A percentile compares a stretch with the other conserved stretches of the same genome.
Conservation (phyloP, 1,140 invertebrate genomes). For the Cylas formicarius region DNA sequence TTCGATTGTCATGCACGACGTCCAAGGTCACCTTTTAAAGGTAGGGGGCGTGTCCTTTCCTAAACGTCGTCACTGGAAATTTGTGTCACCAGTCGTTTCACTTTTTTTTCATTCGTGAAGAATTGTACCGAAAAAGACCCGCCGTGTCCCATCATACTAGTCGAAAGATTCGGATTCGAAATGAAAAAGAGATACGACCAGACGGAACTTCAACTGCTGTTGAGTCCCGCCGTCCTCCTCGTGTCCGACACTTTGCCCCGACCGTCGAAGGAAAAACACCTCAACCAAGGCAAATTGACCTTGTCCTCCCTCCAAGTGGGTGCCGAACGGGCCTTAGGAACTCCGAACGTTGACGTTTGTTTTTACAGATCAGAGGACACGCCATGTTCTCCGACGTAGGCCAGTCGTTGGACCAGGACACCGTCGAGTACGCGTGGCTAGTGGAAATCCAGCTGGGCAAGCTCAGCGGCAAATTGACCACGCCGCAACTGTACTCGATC, state of each 20-base stretch:
- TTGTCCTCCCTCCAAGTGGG: constrained; percentile 78
- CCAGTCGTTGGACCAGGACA: constrained; percentile 83
- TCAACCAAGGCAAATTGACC: constrained; percentile 83
- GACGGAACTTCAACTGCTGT: constrained; percentile 81
- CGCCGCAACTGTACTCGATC: constrained; percentile 78
- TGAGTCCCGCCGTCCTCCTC: constrained; percentile 84
- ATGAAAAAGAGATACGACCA: constrained; percentile 91
- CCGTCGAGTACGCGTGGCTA: constrained; percentile 94
- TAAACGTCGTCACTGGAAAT: not conserved
- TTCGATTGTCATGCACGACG: constrained; percentile 90
- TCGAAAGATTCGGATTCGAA: constrained; percentile 92
- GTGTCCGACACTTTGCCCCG: constrained; percentile 64
- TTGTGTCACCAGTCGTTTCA: constrained; percentile 8
- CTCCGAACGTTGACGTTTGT: constrained; percentile 4
- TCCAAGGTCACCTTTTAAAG: constrained; percentile 87
- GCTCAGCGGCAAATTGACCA: constrained; percentile 68
- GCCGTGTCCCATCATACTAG: constrained; percentile 80
- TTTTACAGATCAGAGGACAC: constrained; percentile 72
- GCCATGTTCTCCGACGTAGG: constrained; percentile 95
- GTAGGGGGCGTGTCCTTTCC: constrained; percentile 32
- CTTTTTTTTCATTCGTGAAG: too few species aligned
- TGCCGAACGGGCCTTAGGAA: not conserved
- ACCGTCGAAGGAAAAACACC: constrained; percentile 61
- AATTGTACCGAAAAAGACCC: constrained; percentile 81
- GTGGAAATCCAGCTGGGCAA: constrained; percentile 78